Evolutionary conservation across 2,888 invertebrate genomes (phyloP).

Genomic region (Chrysolina oricalcia): DNA sequence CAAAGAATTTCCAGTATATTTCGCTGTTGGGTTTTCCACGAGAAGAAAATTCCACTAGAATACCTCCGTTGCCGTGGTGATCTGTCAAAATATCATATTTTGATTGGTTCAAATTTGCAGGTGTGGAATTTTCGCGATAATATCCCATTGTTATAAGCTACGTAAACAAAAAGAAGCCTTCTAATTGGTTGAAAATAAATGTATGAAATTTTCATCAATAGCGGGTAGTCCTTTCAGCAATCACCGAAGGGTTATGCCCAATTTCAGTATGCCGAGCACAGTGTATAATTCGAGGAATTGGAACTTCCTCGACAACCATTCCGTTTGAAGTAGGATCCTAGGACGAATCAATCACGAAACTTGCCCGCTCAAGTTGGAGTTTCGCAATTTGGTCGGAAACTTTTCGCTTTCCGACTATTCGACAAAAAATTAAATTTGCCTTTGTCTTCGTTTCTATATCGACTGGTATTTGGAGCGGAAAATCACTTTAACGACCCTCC

Average conservation of each 20-base stretch:
- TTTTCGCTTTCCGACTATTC: conserved; percentile 7
- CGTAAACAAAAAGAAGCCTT: too few species aligned
- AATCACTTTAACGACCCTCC: conserved; percentile 31
- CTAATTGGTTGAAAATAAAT: too few species aligned
- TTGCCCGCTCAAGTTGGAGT: conserved; percentile 1
- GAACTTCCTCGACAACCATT: background rate
- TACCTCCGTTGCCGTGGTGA: too few species aligned
- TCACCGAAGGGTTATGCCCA: conserved; percentile 34
- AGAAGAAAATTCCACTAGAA: too few species aligned
- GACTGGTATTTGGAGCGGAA: conserved; percentile 30
- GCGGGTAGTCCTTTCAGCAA: conserved; percentile 11
- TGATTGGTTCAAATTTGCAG: too few species aligned
- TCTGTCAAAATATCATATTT: too few species aligned
- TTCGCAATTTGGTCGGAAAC: conserved; percentile 19
- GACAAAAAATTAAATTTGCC: conserved; percentile 39
- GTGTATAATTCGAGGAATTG: conserved; percentile 6
- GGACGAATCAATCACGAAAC: conserved; percentile 10
- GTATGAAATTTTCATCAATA: background rate
- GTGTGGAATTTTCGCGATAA: too few species aligned
- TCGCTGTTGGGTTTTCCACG: too few species aligned
- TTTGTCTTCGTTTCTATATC: conserved; percentile 36
- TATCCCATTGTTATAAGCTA: too few species aligned
- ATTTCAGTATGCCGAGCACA: conserved; percentile 13
- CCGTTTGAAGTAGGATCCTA: conserved; percentile 6
- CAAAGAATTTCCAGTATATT: too few species aligned